A percentile compares a stretch with the other conserved stretches of the same genome.
Evolutionary conservation across 2,888 invertebrate genomes (phyloP).

Genomic region (Dasypolia templi): DNA sequence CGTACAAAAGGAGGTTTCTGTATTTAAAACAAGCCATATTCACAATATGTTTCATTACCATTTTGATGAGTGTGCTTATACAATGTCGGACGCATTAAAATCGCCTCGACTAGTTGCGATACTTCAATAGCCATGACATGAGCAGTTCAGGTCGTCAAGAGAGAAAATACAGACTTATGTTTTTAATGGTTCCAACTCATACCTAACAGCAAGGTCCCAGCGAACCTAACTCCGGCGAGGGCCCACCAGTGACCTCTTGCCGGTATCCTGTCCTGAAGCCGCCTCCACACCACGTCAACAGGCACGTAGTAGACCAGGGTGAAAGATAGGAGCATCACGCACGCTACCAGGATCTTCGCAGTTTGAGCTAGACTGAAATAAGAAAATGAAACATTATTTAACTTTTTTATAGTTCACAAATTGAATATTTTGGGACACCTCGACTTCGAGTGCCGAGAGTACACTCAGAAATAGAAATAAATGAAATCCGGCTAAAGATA

Average conservation of each 20-base stretch:
- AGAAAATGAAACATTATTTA: background rate
- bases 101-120: background rate
- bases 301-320: constrained; percentile 98
- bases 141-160: background rate
- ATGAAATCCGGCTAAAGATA: too few species aligned
- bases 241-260: constrained; percentile 85
- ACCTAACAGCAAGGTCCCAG: constrained; percentile 83
- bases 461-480: background rate
- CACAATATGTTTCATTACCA: background rate
- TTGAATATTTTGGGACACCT: too few species aligned
- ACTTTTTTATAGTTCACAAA: too few species aligned
- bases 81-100: background rate
- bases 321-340: constrained; percentile 97
- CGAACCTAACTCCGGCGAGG: constrained; percentile 80
- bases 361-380: constrained; percentile 92
- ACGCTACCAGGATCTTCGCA: constrained; percentile 95
- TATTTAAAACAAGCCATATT: background rate
- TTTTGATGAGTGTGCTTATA: background rate
- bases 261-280: constrained; percentile 88
- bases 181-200: constrained; percentile 18
- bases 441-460: background rate
- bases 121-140: too few species aligned
- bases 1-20: background rate
- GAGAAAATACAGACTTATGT: too few species aligned
- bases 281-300: constrained; percentile 96